Percentiles rank a stretch among this genome's conserved stretches.
Conservation (phyloP, 2,113 vertebrate genomes). For the Upupa epops region DNA sequence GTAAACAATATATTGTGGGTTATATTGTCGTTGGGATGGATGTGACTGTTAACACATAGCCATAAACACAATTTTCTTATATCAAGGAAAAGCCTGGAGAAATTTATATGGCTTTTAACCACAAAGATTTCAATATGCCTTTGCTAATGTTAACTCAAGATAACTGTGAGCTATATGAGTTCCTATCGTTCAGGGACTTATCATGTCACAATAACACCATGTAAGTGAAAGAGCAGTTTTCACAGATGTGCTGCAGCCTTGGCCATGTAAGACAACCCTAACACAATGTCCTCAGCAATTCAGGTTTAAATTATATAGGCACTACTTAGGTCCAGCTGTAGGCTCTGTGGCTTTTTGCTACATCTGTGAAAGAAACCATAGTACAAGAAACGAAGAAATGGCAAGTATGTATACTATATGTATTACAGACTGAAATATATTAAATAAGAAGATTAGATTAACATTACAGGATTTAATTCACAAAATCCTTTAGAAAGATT, state of each 20-base stretch:
- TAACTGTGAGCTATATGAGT: background rate
- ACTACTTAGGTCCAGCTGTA: background rate
- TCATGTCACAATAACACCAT: rapidly evolving
- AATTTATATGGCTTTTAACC: constrained; percentile 11
- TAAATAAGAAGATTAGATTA: background rate
- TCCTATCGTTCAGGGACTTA: background rate
- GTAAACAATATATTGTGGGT: background rate
- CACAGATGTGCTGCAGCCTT: background rate
- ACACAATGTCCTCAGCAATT: rapidly evolving
- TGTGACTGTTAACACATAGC: background rate
- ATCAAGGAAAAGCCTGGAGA: background rate
- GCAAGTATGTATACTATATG: background rate
- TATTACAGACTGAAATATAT: background rate
- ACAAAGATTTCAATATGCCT: background rate
- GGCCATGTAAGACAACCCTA: background rate
- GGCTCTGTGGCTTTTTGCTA: background rate
- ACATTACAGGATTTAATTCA: background rate
- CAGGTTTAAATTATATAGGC: rapidly evolving
- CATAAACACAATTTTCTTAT: background rate
- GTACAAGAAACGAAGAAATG: background rate
- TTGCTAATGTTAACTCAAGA: background rate
- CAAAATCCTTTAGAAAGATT: background rate
- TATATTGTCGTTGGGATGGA: background rate
- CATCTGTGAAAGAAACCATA: background rate
- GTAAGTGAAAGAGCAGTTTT: background rate